Conservation (phyloP, 2,113 vertebrate species). For the Arizona elegans region DNA sequence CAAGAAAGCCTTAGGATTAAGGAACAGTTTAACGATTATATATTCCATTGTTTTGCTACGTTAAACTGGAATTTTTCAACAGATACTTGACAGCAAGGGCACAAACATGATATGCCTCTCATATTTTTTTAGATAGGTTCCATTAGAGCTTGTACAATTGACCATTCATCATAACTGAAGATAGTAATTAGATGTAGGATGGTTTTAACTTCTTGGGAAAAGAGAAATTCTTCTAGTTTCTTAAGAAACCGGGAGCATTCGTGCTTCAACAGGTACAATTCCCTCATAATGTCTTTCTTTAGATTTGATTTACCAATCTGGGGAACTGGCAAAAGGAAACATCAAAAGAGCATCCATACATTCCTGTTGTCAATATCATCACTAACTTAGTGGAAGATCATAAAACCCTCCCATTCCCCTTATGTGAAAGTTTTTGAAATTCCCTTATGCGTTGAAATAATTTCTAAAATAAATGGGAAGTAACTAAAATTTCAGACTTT, state of each 20-base stretch:
- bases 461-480: background rate
- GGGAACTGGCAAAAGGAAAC: background rate
- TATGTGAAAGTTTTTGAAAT: background rate
- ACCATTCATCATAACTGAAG: background rate
- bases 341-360: background rate
- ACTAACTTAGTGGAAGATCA: background rate
- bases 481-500: background rate
- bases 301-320: background rate
- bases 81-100: background rate
- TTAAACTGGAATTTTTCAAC: background rate
- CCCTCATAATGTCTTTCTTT: background rate
- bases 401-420: background rate
- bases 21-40: background rate
- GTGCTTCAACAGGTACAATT: background rate
- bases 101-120: background rate
- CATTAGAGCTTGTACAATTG: background rate
- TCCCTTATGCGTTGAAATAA: background rate
- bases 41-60: background rate
- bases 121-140: background rate
- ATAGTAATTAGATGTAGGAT: background rate
- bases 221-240: background rate
- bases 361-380: background rate
- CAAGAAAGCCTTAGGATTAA: background rate
- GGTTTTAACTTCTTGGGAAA: background rate
- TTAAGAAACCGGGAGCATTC: background rate